Conservation (phyloP, 2,113 vertebrate genomes). For the Myotis yumanensis region DNA sequence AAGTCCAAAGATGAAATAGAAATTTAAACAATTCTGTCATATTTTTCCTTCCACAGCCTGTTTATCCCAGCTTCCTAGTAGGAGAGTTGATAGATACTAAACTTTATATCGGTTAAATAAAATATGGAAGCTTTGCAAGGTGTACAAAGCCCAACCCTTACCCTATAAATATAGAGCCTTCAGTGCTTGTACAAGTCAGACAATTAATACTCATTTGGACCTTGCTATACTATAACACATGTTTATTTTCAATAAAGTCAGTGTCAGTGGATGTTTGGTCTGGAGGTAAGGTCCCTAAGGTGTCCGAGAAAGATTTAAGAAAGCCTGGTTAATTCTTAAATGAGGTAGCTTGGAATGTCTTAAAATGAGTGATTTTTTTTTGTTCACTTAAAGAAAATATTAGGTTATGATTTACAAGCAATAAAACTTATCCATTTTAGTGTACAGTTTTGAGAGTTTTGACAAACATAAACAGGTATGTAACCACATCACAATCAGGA, state of each 20-base stretch:
- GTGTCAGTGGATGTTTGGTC: background rate
- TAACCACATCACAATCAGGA: background rate
- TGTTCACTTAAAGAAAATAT: background rate
- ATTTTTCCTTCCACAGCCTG: background rate
- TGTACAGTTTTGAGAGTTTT: background rate
- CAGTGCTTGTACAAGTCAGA: background rate
- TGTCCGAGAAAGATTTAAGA: background rate
- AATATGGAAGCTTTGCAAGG: background rate
- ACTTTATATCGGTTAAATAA: background rate
- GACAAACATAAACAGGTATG: background rate
- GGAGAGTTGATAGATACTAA: background rate
- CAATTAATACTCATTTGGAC: background rate
- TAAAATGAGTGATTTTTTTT: background rate
- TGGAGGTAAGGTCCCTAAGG: background rate
- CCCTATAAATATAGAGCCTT: background rate
- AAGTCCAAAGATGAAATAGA: background rate
- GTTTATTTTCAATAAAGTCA: constrained; percentile 9
- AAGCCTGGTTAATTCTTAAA: constrained; percentile 2
- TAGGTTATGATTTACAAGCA: background rate
- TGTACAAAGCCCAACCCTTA: background rate
- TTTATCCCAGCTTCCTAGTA: background rate
- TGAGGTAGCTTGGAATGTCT: background rate
- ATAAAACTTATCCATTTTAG: background rate
- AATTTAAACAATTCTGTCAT: constrained; percentile 1
- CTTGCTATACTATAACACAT: background rate